Conservation (phyloP, 2,888 invertebrate genomes). For the Drymonia ruficornis region DNA sequence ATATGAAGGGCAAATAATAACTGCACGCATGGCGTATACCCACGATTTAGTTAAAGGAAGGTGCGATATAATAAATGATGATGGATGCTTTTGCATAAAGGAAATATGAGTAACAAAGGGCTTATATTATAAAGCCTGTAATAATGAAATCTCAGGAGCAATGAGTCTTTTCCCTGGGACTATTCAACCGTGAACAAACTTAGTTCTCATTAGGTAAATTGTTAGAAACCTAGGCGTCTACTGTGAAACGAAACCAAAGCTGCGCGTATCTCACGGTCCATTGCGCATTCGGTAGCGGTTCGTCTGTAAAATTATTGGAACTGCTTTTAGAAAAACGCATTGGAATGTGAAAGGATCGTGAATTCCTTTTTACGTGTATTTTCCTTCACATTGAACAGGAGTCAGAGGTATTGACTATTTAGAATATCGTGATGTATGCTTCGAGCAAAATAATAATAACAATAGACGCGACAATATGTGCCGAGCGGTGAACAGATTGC, state of each 20-base stretch:
- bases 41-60: constrained; percentile 10
- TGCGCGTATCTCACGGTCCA: constrained; percentile 18
- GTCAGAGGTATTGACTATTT: background rate
- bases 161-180: constrained; percentile 10
- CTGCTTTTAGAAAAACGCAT: constrained; percentile 22
- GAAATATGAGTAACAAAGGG: constrained; percentile 2
- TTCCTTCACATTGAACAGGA: constrained; percentile 1
- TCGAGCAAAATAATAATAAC: too few relatives aligned
- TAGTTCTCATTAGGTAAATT: constrained; percentile 25
- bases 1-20: constrained; percentile 4
- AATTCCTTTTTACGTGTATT: background rate
- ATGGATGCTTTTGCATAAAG: constrained; percentile 23
- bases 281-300: constrained; percentile 14
- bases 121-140: constrained; percentile 1
- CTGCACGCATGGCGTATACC: constrained; percentile 6
- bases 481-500: too few relatives aligned
- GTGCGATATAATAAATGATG: constrained; percentile 22
- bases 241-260: constrained; percentile 10
- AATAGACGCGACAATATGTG: too few relatives aligned
- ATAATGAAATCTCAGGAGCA: constrained; percentile 10
- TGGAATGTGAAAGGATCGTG: constrained; percentile 20
- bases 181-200: constrained; percentile 17
- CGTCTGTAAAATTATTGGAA: constrained; percentile 25
- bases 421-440: background rate
- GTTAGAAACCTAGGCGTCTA: constrained; percentile 19